Base-by-base conservation (phyloP, 2,113 vertebrate species). In the Elaphurus davidianus region DNA sequence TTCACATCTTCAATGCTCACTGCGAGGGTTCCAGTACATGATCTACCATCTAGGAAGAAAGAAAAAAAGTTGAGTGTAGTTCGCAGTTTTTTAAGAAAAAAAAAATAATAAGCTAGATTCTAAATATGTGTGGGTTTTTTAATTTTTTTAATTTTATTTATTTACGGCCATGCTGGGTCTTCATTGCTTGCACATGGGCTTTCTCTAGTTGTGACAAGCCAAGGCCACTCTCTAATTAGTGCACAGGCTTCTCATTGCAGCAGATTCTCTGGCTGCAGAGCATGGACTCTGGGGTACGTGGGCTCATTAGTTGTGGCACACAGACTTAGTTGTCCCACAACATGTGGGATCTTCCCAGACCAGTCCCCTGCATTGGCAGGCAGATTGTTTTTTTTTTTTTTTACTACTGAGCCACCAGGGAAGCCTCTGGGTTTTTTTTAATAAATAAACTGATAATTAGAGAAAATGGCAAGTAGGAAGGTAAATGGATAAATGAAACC, bases 1-100 rank as follows among this genome's bases (percentile, higher is more conserved):
- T 99, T 99, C 15, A 98, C 98, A 86, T 99, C 99, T 43, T 98
- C 98, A 17, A 99, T 98, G 74, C 90, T 94, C 87, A 99, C 97
- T 8, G 98, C 98, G 7, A 99, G 98, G 5, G 99, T 99, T 82
- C 99, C 99, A 27, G 98, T 99, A 81, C 99, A 99, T 2, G 99
- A 99, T 97, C 99, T 99, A 11, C 98, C 95, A 97, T 95, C 99
- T 99, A 94, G 5, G 74, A 92, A 64, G n/a, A 96, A 4, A 96
- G 90, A 90, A 96, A 96, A 84, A 9, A 84, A 30, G 50, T 25
- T 98, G 83, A 96, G 43, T 5, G 4, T 47, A 50, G n/a, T 21
- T 79, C 86, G 6, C 1, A 62, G 12, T 45, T 86, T 95, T 82
- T 43, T 93, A 79, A 88, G 23, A 5, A 3, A 57, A 57, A 64